A percentile compares a stretch with the other conserved stretches of the same genome.
These are phyloP conservation scores for Amorpha juglandis DNA, from an alignment of 2,888 invertebrate genomes.

Conservation along the genomic window DNA sequence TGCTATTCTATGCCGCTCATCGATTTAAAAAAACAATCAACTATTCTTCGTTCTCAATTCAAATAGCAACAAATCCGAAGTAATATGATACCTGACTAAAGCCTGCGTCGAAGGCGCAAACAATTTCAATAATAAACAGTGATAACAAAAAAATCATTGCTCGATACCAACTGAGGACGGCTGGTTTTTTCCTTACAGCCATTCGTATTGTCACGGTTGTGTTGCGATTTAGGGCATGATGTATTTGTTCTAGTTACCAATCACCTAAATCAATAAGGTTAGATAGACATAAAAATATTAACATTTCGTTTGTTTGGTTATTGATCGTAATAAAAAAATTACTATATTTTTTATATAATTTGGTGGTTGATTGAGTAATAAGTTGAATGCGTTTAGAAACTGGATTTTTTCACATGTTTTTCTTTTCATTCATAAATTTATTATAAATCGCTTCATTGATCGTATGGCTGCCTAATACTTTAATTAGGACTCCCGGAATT, in stretches of 20 bases:
- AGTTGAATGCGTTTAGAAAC: too few species aligned
- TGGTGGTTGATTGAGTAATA: too few species aligned
- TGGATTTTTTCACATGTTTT: too few species aligned
- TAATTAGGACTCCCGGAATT: too few species aligned
- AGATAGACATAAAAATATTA: background rate
- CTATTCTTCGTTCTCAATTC: too few species aligned
- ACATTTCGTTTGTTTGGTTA: background rate
- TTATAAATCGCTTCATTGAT: too few species aligned
- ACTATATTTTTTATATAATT: too few species aligned
- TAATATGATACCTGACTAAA: slow-evolving; percentile 19
- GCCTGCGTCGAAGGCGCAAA: slow-evolving; percentile 27
- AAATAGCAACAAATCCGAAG: background rate
- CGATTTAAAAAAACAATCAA: too few species aligned
- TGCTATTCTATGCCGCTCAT: too few species aligned
- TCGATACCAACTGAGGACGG: slow-evolving; percentile 49
- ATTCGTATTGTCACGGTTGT: slow-evolving; percentile 45
- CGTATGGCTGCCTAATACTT: too few species aligned
- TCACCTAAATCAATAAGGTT: slow-evolving; percentile 29
- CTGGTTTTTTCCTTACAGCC: slow-evolving; percentile 46
- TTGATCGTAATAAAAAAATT: too few species aligned
- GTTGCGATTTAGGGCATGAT: slow-evolving; percentile 42
- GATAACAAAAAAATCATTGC: slow-evolving; percentile 45
- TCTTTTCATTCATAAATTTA: too few species aligned
- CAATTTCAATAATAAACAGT: slow-evolving; percentile 31
- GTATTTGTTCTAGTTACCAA: slow-evolving; percentile 35